Evolutionary conservation across 2,797 vertebrate genomes (phyloP), one percentile per base, ranked within the genome.

Genomic region (Hephaestus fuliginosus): DNA sequence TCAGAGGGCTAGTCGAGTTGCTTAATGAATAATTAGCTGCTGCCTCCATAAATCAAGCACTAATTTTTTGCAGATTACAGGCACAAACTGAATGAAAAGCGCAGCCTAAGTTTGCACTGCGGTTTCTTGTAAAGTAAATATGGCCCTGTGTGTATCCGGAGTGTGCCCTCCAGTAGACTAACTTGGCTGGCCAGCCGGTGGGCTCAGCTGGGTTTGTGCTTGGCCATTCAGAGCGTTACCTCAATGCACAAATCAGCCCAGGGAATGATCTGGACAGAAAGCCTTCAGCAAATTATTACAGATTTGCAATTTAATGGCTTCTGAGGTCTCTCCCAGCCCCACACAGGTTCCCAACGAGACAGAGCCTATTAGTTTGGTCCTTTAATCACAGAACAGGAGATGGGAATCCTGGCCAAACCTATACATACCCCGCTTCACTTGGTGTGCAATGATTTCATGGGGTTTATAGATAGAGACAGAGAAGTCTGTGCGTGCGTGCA

Each of bases 231-330:
- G 76, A 83, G 87, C 44, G 51, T 65, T 88, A 82, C 86, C 74
- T 90, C 91, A 82, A 85, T 83, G 88, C 88, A 92, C 89, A 92
- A 87, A 91, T 93, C 88, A 93, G 86, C 84, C 86, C 81, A 57
- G 92, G 92, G 89, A 93, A 87, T 76, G 87, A 93, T 93, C 85
- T 91, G 91, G 92, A 92, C 90, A 91, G 91, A 91, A 90, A 88
- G 89, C 93, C 90, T 94, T 94, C 90, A 91, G 92, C 90, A 93
- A 94, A 95, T 95, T 93, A 95, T 95, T 93, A 91, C 92, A 95
- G 88, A 95, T 95, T 95, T 96, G 93, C 94, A 96, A 94, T 96
- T 95, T 93, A 96, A 96, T 95, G 92, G 92, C 94, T 94, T 95
- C 80, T 79, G 93, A 95, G 94, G 92, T 94, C 92, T 92, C 91